Evolutionary conservation across 35 echinoderm and acorn worm species (phyloP).

Genomic region (Nesometra sesokonis): DNA sequence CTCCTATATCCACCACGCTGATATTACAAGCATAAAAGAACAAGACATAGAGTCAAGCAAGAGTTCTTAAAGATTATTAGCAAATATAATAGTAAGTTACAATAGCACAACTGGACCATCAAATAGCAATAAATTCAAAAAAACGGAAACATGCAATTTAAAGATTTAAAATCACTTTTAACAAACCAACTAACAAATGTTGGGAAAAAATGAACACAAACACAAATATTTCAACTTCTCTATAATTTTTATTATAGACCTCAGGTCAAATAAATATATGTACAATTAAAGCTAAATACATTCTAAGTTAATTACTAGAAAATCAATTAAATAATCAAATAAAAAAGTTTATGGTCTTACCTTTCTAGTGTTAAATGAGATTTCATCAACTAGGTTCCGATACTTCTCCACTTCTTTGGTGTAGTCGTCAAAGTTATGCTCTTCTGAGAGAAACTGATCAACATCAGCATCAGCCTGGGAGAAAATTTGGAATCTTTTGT

Average conservation of each 20-base stretch:
- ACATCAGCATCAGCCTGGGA: slow-evolving; percentile 82
- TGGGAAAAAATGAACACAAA: too few relatives aligned
- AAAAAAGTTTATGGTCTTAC: slow-evolving; percentile 22
- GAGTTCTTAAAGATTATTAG: neutral
- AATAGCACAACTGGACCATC: too few relatives aligned
- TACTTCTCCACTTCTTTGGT: slow-evolving; percentile 86
- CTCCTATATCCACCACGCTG: neutral
- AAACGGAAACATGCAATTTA: too few relatives aligned
- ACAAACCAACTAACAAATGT: too few relatives aligned
- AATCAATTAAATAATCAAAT: too few relatives aligned
- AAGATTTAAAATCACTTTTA: too few relatives aligned
- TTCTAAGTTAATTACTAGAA: too few relatives aligned
- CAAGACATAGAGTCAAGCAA: neutral
- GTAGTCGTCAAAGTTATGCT: slow-evolving; percentile 92
- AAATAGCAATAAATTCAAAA: too few relatives aligned
- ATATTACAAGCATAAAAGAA: neutral
- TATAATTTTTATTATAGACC: too few relatives aligned
- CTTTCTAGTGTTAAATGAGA: slow-evolving; percentile 86
- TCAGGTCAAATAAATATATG: too few relatives aligned
- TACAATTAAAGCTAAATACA: too few relatives aligned
- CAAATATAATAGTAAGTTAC: neutral
- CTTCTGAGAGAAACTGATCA: slow-evolving; percentile 76
- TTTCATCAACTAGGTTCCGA: slow-evolving; percentile 69
- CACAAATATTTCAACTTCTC: too few relatives aligned
- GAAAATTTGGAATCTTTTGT: neutral